Evolutionary conservation across 2,888 invertebrate genomes (phyloP).

Genomic region (Sabatieria punctata): DNA sequence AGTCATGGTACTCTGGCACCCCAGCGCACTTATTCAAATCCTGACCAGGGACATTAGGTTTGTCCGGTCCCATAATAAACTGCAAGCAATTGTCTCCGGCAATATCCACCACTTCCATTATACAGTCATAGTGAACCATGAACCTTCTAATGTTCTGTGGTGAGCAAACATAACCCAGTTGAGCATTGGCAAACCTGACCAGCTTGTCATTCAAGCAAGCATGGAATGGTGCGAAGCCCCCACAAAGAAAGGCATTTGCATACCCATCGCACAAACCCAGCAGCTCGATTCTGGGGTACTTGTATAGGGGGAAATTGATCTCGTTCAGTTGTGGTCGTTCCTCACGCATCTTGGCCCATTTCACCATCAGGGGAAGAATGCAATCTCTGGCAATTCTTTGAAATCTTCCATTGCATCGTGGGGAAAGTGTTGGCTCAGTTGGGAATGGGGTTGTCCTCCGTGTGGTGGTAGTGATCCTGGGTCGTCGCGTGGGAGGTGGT

Average conservation of each 20-base stretch:
- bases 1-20: too few species aligned
- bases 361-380: slow-evolving; percentile 7
- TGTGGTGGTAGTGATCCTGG: too few species aligned
- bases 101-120: too few species aligned
- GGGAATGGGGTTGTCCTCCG: too few species aligned
- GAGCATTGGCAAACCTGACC: slow-evolving; percentile 7
- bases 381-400: slow-evolving; percentile 6
- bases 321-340: slow-evolving; percentile 21
- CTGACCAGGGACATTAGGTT: too few species aligned
- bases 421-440: too few species aligned
- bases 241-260: slow-evolving; percentile 11
- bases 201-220: slow-evolving; percentile 8
- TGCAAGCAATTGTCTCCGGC: too few species aligned
- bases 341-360: slow-evolving; percentile 13
- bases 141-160: slow-evolving; percentile 6
- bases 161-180: slow-evolving; percentile 8
- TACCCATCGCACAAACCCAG: slow-evolving; percentile 12
- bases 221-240: slow-evolving; percentile 7
- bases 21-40: too few species aligned
- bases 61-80: too few species aligned
- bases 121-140: slow-evolving; percentile 9
- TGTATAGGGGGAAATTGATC: slow-evolving; percentile 18
- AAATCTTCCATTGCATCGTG: slow-evolving; percentile 2
- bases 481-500: too few species aligned
- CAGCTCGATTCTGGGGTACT: slow-evolving; percentile 7